Evolutionary conservation across 1,140 invertebrate species (phyloP).

Genomic region (Danaus plexippus): DNA sequence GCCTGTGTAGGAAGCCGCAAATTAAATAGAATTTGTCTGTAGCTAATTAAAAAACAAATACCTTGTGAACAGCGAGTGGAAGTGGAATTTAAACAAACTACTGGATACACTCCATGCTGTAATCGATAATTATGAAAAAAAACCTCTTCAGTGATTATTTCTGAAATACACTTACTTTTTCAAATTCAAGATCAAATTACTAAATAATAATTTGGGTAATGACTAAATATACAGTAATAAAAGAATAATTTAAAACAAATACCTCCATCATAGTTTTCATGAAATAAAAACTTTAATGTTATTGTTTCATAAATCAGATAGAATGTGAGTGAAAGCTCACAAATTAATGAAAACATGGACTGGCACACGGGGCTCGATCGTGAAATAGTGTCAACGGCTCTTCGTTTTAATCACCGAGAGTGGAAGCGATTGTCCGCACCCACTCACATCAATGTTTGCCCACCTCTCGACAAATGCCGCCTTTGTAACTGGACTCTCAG

Average conservation of each 20-base stretch:
- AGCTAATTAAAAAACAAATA: conserved; percentile 57
- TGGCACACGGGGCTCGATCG: conserved; percentile 45
- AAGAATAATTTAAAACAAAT: no score
- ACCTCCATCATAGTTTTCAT: no score
- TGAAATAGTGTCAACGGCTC: conserved; percentile 67
- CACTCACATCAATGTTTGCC: conserved; percentile 61
- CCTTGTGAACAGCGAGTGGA: conserved; percentile 25
- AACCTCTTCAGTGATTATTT: conserved; percentile 10
- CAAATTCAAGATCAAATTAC: no score
- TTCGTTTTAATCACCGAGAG: conserved; percentile 68
- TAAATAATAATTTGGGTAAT: no score
- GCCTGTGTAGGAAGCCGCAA: conserved; percentile 39
- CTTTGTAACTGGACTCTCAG: conserved; percentile 59
- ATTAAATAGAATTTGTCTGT: conserved; percentile 58
- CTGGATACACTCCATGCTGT: conserved; percentile 13
- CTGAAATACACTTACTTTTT: neutral
- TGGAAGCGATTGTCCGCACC: conserved; percentile 60
- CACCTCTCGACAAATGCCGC: conserved; percentile 59
- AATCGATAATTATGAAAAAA: conserved; percentile 16
- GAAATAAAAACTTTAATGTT: conserved; percentile 4
- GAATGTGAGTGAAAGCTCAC: conserved; percentile 31
- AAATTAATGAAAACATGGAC: conserved; percentile 50
- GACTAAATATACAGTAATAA: no score
- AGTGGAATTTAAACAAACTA: conserved; percentile 24
- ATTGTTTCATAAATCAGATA: conserved; percentile 27